Percentiles rank a stretch among this genome's conserved stretches.
These are phyloP conservation scores for Ctenosaura bakeri DNA, from an alignment of 2,797 vertebrate species.

Conservation along the genomic window DNA sequence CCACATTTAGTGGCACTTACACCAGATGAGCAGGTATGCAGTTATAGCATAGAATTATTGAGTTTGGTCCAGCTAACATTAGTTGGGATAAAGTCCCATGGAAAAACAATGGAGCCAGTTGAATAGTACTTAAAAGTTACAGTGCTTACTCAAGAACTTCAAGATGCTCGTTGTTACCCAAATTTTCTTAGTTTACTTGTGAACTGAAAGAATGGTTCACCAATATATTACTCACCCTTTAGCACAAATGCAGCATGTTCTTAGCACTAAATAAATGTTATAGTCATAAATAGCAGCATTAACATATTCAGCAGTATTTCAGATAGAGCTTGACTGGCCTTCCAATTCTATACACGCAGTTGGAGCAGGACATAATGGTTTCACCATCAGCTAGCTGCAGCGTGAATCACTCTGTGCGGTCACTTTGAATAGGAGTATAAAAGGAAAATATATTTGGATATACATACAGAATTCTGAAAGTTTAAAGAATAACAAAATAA, in stretches of 20 bases:
- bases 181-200: neutral
- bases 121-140: neutral
- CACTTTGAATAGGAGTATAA: neutral
- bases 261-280: constrained; percentile 20
- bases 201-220: constrained; percentile 12
- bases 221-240: neutral
- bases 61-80: neutral
- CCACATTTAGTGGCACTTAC: neutral
- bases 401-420: neutral
- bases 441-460: neutral
- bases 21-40: neutral
- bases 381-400: neutral
- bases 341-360: neutral
- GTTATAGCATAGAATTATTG: constrained; percentile 7
- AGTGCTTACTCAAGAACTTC: neutral
- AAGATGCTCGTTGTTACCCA: neutral
- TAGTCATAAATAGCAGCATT: constrained; percentile 47
- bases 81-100: neutral
- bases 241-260: constrained; percentile 19
- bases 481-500: neutral
- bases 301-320: constrained; percentile 19
- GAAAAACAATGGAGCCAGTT: neutral
- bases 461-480: neutral
- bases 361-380: neutral
- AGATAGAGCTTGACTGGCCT: constrained; percentile 42